A percentile compares a stretch with the other conserved stretches of the same genome.
These are phyloP conservation scores for Eueides isabella DNA, from an alignment of 1,140 invertebrate genomes.

Conservation along the genomic window DNA sequence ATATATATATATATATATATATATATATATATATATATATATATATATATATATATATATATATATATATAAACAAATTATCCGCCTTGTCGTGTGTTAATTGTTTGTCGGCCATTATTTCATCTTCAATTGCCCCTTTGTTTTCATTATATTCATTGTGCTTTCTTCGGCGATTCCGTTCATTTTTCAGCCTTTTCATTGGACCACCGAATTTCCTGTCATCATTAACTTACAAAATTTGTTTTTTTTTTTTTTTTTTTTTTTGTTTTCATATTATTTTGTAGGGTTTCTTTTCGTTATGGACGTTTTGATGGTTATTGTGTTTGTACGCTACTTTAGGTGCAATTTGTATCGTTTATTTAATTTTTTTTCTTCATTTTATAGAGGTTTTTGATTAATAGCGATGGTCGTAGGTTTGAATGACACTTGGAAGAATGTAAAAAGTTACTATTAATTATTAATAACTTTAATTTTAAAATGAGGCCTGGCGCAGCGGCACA, in stretches of 20 bases:
- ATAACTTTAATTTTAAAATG: too few species aligned
- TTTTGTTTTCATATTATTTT: constrained; percentile 40
- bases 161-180: constrained; percentile 70
- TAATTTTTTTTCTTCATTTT: too few species aligned
- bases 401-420: too few species aligned
- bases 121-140: constrained; percentile 80
- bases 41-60: background rate
- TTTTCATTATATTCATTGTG: constrained; percentile 76
- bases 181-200: constrained; percentile 68
- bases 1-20: too few species aligned
- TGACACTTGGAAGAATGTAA: too few species aligned
- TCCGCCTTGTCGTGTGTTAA: constrained; percentile 64
- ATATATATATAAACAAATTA: constrained; percentile 3
- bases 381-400: too few species aligned
- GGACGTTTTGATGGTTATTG: background rate
- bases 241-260: constrained; percentile 42
- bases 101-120: constrained; percentile 80
- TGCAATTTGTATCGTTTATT: too few species aligned
- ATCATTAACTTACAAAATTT: constrained; percentile 73
- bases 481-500: too few species aligned
- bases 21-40: too few species aligned
- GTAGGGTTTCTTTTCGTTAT: constrained; percentile 9
- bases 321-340: background rate
- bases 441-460: too few species aligned
- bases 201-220: constrained; percentile 64